These are phyloP conservation scores for Tauraco hartlaubi DNA, from an alignment of 2,797 vertebrate species.

Conservation along the genomic window DNA sequence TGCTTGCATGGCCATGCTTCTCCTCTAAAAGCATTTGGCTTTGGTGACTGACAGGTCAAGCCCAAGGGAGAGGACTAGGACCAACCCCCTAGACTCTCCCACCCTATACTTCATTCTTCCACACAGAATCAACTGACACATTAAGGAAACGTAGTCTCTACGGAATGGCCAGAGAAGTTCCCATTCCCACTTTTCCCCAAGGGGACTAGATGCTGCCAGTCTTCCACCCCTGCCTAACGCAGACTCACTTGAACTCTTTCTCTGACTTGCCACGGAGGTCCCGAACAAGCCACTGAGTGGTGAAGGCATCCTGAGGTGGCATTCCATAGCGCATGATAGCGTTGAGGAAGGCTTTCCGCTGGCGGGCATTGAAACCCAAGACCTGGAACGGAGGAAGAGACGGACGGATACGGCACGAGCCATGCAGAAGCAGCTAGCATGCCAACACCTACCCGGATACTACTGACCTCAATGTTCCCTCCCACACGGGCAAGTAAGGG, in stretches of 20 bases:
- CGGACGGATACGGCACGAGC: background rate
- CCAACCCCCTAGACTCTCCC: background rate
- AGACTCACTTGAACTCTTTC: slow-evolving; percentile 96
- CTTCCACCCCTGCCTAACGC: background rate
- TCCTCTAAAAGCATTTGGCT: background rate
- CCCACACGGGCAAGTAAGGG: slow-evolving; percentile 96
- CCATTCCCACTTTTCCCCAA: background rate
- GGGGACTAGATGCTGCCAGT: background rate
- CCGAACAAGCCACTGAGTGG: slow-evolving; percentile 97
- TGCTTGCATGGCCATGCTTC: background rate
- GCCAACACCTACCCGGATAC: background rate
- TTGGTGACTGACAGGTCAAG: background rate
- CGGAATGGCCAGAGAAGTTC: background rate
- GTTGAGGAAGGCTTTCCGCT: slow-evolving; percentile 98
- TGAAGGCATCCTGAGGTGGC: slow-evolving; percentile 98
- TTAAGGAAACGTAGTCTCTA: background rate
- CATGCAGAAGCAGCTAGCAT: background rate
- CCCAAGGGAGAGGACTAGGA: background rate
- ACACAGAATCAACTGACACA: background rate
- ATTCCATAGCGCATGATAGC: slow-evolving; percentile 99
- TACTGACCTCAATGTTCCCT: slow-evolving; percentile 95
- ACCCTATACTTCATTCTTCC: background rate
- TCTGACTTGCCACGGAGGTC: slow-evolving; percentile 97
- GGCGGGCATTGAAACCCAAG: slow-evolving; percentile 96
- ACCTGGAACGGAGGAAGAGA: slow-evolving; percentile 79